Evolutionary conservation across 2,888 invertebrate species (phyloP).

Genomic region (Hyles lineata): DNA sequence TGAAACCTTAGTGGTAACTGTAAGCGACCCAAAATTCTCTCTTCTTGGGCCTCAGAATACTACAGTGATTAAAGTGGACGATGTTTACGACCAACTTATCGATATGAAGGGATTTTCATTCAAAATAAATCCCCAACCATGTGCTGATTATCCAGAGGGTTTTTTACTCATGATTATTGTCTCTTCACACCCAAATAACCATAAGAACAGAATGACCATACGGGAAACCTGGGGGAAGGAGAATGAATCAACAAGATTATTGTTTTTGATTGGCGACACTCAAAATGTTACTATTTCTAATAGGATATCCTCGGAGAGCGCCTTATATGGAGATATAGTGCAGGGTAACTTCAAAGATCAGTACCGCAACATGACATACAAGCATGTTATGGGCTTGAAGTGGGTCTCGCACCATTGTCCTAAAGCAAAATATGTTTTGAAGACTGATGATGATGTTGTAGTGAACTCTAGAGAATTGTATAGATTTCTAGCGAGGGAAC

Average conservation of each 20-base stretch:
- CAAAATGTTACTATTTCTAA: slow-evolving; percentile 55
- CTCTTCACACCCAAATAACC: slow-evolving; percentile 88
- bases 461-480: slow-evolving; percentile 88
- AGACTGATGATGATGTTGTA: slow-evolving; percentile 91
- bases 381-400: slow-evolving; percentile 92
- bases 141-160: slow-evolving; percentile 67
- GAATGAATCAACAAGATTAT: slow-evolving; percentile 80
- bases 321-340: slow-evolving; percentile 87
- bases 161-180: slow-evolving; percentile 87
- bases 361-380: slow-evolving; percentile 93
- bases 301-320: slow-evolving; percentile 82
- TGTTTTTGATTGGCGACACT: slow-evolving; percentile 87
- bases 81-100: slow-evolving; percentile 72
- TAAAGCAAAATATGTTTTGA: slow-evolving; percentile 87
- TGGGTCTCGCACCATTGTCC: slow-evolving; percentile 90
- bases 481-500: slow-evolving; percentile 82
- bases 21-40: slow-evolving; percentile 58
- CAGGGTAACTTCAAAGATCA: slow-evolving; percentile 91
- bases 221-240: slow-evolving; percentile 90
- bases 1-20: slow-evolving; percentile 41
- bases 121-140: slow-evolving; percentile 84
- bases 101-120: slow-evolving; percentile 87
- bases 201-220: slow-evolving; percentile 87
- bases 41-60: slow-evolving; percentile 58
- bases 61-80: slow-evolving; percentile 45